Percentiles rank a stretch among this genome's conserved stretches.
These are phyloP conservation scores for Epinephelus coioides DNA, from an alignment of 2,797 vertebrate genomes.

Conservation along the genomic window DNA sequence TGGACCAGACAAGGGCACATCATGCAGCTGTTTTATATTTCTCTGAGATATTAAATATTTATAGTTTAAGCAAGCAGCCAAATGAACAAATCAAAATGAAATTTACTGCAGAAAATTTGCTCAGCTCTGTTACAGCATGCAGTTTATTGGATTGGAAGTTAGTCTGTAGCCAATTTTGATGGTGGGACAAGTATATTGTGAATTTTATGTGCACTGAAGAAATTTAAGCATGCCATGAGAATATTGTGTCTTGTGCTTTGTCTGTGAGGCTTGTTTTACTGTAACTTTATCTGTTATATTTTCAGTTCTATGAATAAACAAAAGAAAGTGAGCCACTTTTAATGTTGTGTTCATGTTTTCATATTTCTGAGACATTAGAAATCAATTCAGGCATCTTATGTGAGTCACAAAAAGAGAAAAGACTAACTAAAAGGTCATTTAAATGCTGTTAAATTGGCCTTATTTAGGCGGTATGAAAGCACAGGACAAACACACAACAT, in stretches of 20 bases:
- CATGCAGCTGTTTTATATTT: not conserved
- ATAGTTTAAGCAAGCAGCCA: not conserved
- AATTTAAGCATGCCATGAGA: not conserved
- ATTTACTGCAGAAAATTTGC: constrained; percentile 13
- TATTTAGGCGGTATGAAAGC: not conserved
- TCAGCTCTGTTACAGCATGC: constrained; percentile 55
- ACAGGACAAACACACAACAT: not conserved
- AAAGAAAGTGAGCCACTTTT: not conserved
- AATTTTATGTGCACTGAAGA: constrained; percentile 34
- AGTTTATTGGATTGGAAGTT: not conserved
- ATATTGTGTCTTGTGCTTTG: constrained; percentile 31
- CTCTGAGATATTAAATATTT: constrained; percentile 5
- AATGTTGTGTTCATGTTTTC: not conserved
- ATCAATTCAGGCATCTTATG: not conserved
- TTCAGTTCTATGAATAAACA: constrained; percentile 44
- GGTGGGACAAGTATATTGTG: constrained; percentile 1
- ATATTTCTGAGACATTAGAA: not conserved
- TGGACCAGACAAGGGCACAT: not conserved
- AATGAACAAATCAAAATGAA: not conserved
- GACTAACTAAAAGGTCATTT: not conserved
- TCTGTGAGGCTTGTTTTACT: constrained; percentile 35
- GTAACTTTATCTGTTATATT: constrained; percentile 30
- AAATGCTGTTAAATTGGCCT: not conserved
- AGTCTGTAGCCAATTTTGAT: not conserved
- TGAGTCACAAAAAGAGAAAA: not conserved